Percentiles rank a stretch among this genome's conserved stretches.
Evolutionary conservation across 2,113 vertebrate genomes (phyloP).

Genomic region (Thamnophis sirtalis): DNA sequence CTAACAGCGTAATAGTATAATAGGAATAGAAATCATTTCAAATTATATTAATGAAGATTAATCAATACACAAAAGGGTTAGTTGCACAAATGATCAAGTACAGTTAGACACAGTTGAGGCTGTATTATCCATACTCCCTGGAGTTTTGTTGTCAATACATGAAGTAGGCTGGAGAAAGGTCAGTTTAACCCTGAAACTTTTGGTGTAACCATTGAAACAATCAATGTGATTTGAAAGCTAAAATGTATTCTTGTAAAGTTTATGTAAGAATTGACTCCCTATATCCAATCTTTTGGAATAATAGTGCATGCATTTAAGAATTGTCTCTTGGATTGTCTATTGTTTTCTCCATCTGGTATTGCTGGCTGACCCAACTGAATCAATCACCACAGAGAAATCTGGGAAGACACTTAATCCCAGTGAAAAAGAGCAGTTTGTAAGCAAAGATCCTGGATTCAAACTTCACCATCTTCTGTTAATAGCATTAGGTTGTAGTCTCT

Average conservation of each 20-base stretch:
- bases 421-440: background rate
- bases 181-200: slow-evolving; percentile 10
- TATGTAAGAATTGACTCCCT: background rate
- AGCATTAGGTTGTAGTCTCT: background rate
- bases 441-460: background rate
- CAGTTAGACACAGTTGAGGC: slow-evolving; percentile 31
- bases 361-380: background rate
- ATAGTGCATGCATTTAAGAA: background rate
- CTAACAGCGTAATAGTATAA: slow-evolving; percentile 46
- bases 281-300: background rate
- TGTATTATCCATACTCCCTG: slow-evolving; percentile 18
- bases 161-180: slow-evolving; percentile 22
- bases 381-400: background rate
- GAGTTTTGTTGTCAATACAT: slow-evolving; percentile 1
- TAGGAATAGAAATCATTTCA: slow-evolving; percentile 32
- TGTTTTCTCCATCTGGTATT: background rate
- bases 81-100: slow-evolving; percentile 34
- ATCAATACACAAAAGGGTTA: slow-evolving; percentile 36
- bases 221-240: background rate
- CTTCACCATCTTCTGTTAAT: background rate
- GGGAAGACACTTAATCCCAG: background rate
- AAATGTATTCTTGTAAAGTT: background rate
- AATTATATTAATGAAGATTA: slow-evolving; percentile 6
- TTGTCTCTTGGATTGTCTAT: background rate
- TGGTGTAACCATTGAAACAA: background rate